These are phyloP conservation scores for Sylvia borin DNA, from an alignment of 2,797 vertebrate species.

Conservation along the genomic window DNA sequence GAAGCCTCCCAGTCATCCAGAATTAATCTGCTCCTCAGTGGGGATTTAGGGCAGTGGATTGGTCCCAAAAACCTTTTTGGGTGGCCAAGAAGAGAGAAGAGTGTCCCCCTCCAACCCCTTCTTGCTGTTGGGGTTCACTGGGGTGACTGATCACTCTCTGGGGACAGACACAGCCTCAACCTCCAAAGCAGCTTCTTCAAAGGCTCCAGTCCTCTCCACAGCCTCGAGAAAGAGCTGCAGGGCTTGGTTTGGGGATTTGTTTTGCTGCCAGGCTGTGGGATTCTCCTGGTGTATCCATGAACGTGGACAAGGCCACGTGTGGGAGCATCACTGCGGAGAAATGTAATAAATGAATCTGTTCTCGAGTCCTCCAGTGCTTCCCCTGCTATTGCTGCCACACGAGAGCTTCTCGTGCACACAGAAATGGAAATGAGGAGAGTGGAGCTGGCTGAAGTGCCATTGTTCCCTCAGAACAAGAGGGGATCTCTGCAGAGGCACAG, in stretches of 20 bases:
- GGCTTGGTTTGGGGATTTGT: neutral
- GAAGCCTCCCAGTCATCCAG: neutral
- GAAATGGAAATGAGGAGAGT: neutral
- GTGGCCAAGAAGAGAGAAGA: neutral
- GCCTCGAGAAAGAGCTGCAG: neutral
- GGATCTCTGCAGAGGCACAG: neutral
- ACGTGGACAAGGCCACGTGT: fast-evolving
- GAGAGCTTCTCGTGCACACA: neutral
- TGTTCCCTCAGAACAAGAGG: neutral
- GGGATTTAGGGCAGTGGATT: neutral
- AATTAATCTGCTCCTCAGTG: neutral
- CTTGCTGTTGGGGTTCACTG: neutral
- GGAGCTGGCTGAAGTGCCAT: neutral
- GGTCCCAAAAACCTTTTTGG: neutral
- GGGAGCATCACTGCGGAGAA: neutral
- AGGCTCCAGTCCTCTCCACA: neutral
- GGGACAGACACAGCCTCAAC: neutral
- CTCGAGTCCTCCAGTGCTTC: neutral
- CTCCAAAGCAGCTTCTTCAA: neutral
- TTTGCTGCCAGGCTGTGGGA: neutral
- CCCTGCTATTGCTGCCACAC: fast-evolving
- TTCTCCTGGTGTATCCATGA: fast-evolving
- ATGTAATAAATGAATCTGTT: neutral
- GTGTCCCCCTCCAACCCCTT: neutral
- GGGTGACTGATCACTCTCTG: neutral